Percentiles rank a stretch among this genome's conserved stretches.
Evolutionary conservation across 2,797 vertebrate genomes (phyloP).

Genomic region (Darevskia mixta): DNA sequence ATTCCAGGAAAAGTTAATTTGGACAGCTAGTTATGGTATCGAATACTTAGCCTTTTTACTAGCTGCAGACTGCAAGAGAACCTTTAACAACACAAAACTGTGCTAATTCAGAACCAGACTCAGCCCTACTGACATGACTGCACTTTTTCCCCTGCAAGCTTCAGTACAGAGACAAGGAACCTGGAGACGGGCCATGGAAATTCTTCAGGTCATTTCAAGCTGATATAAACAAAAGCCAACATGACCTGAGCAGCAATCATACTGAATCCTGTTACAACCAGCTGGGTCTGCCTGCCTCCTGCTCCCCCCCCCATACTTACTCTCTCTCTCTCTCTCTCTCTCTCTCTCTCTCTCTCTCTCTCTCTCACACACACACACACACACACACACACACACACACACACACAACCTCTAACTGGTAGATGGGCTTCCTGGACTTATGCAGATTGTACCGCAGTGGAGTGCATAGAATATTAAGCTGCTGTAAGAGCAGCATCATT

Average conservation of each 20-base stretch:
- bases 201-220: slow-evolving; percentile 74
- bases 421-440: slow-evolving; percentile 49
- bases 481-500: slow-evolving; percentile 35
- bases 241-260: slow-evolving; percentile 62
- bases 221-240: slow-evolving; percentile 50
- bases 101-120: slow-evolving; percentile 37
- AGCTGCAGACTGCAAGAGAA: slow-evolving; percentile 43
- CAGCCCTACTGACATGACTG: slow-evolving; percentile 46
- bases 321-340: too few relatives aligned
- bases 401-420: slow-evolving; percentile 54
- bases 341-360: too few relatives aligned
- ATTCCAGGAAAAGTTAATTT: slow-evolving; percentile 63
- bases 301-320: background rate
- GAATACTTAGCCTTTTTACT: slow-evolving; percentile 46
- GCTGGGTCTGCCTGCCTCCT: slow-evolving; percentile 33
- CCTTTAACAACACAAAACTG: background rate
- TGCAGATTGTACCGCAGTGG: slow-evolving; percentile 67
- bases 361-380: slow-evolving; percentile 47
- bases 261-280: slow-evolving; percentile 62
- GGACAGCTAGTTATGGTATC: slow-evolving; percentile 43
- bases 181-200: slow-evolving; percentile 50
- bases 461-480: slow-evolving; percentile 69
- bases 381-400: slow-evolving; percentile 32
- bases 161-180: slow-evolving; percentile 45
- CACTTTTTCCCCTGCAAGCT: slow-evolving; percentile 18